Evolutionary conservation across 2,888 invertebrate genomes (phyloP), one percentile per base, ranked within the genome.

Genomic region (Sarcophaga caerulescens): DNA sequence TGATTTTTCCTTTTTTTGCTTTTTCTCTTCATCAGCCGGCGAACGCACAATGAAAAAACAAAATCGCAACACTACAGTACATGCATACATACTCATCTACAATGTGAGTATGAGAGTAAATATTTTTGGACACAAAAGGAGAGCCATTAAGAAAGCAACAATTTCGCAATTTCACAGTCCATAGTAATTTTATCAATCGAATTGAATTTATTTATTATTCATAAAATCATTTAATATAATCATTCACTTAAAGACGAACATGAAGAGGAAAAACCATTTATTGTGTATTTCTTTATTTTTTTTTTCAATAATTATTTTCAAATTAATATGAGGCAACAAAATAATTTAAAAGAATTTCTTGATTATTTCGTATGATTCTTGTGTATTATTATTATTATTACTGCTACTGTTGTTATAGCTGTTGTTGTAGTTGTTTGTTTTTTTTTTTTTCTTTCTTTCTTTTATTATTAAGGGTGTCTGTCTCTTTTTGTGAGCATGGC

Each of bases 321-420:
- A 77, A 68, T 77, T 66, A 74, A 57, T 65, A 83, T 69, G n/a
- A 73, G 45, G 14, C 74, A 69, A 74, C 69, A 68, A 52, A 19
- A 62, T 47, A 60, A 69, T 47, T 35, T 35, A 35, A 57, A 74
- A 17, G 17, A 71, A 73, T 68, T 66, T 59, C 66, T 76, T 57
- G 44, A 35, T 66, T 19, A 44, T 66, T 44, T 66, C 52, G 1
- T 52, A 52, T 52, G 12, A 25, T 23, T n/a, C 35, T 25, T 4
- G 71, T 66, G 23, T 62, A 35, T 10, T 35, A 8, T 35, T 35
- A 47, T 47, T 47, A 47, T 47, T 52, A 52, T 17, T 52, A 52
- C 68, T n/a, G 19, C 23, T 70, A 21, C 11, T 21, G n/a, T 69
- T 19, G 17, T 47, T 69, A 68, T 57, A 63, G n/a, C 52, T 73